These are phyloP conservation scores for Epinotia brunnichana DNA, from an alignment of 2,888 invertebrate genomes.

Conservation along the genomic window DNA sequence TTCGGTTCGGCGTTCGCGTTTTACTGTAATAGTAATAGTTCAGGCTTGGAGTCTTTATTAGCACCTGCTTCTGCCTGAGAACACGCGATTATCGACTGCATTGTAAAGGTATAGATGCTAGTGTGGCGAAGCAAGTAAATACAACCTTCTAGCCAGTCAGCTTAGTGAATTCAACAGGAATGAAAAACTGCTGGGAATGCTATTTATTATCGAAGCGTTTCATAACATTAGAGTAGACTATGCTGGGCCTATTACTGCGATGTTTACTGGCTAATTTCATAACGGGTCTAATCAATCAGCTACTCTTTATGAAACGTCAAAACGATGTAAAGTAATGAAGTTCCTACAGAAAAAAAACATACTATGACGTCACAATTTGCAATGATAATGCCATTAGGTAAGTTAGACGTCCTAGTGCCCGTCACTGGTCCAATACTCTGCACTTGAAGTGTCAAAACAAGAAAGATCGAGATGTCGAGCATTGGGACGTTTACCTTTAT, in stretches of 20 bases:
- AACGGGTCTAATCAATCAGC: not conserved
- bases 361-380: too few species aligned
- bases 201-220: not conserved
- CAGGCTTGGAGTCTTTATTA: constrained; percentile 23
- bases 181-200: not conserved
- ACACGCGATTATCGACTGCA: not conserved
- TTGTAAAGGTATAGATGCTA: not conserved
- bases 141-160: not conserved
- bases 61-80: constrained; percentile 9
- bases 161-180: not conserved
- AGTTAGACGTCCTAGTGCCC: too few species aligned
- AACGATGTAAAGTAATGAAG: too few species aligned
- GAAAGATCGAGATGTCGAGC: too few species aligned
- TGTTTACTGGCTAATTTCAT: not conserved
- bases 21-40: constrained; percentile 38
- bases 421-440: too few species aligned
- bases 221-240: not conserved
- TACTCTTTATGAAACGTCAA: too few species aligned
- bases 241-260: not conserved
- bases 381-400: too few species aligned
- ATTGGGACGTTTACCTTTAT: too few species aligned
- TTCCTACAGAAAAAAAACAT: too few species aligned
- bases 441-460: too few species aligned
- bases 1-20: constrained; percentile 13
- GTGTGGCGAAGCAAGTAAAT: not conserved